These are phyloP conservation scores for Camponotus fellah DNA, from an alignment of 2,888 invertebrate genomes.

Conservation along the genomic window DNA sequence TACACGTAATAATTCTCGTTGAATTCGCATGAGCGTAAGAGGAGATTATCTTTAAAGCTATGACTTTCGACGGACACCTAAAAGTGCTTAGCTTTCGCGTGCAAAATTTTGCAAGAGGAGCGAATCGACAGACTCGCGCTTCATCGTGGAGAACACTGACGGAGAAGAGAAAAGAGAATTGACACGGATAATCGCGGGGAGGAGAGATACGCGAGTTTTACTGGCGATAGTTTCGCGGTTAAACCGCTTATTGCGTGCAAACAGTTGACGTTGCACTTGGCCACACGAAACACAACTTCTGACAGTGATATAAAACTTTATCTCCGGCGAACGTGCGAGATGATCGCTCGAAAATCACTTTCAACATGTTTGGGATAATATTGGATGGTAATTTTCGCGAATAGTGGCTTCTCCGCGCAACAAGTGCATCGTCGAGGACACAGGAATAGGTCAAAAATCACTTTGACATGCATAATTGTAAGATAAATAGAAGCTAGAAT, in stretches of 20 bases:
- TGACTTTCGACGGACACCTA: constrained; percentile 63
- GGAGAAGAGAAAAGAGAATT: background rate
- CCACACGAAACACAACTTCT: background rate
- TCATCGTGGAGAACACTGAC: constrained; percentile 51
- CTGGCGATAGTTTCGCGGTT: constrained; percentile 39
- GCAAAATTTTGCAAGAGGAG: constrained; percentile 15
- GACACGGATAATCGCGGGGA: constrained; percentile 32
- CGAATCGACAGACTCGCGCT: constrained; percentile 56
- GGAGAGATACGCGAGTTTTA: constrained; percentile 23
- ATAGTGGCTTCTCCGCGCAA: constrained; percentile 14
- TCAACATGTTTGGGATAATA: constrained; percentile 7
- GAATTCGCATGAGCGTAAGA: constrained; percentile 13
- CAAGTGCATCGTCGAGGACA: constrained; percentile 20
- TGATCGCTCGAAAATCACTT: constrained; percentile 10
- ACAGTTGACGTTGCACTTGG: constrained; percentile 52
- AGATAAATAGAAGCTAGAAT: background rate
- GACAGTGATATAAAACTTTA: constrained; percentile 53
- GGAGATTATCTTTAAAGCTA: constrained; percentile 51
- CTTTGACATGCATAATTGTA: background rate
- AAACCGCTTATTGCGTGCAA: constrained; percentile 49
- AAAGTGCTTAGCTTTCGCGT: constrained; percentile 56
- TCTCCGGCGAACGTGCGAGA: constrained; percentile 19
- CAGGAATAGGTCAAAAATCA: background rate
- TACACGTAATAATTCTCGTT: constrained; percentile 17
- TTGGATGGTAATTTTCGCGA: constrained; percentile 4